Conservation (phyloP, 2,888 invertebrate species). For the Arge pagana region DNA sequence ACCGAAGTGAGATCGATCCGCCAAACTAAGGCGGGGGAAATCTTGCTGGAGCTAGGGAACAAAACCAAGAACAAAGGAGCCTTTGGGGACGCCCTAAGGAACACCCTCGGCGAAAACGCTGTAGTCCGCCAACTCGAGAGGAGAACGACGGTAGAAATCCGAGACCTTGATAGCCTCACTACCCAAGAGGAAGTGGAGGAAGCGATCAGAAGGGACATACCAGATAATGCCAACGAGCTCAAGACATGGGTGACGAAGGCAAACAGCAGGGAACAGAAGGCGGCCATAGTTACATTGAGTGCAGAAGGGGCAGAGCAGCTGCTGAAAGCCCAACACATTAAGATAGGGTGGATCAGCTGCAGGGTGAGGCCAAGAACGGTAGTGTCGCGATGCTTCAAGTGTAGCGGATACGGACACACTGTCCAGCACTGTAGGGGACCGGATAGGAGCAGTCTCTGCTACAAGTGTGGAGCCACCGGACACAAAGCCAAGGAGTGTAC, state of each 20-base stretch:
- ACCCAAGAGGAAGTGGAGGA: constrained; percentile 1
- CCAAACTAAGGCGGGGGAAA: background rate
- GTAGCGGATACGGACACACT: constrained; percentile 1
- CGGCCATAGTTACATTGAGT: constrained; percentile 1
- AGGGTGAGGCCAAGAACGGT: background rate
- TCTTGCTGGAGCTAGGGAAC: constrained; percentile 2
- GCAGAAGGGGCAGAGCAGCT: background rate
- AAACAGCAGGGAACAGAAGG: constrained; percentile 5
- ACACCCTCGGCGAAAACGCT: background rate
- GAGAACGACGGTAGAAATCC: constrained; percentile 2
- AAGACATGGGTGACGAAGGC: background rate
- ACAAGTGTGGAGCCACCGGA: constrained; percentile 2
- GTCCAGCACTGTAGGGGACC: constrained; percentile 4
- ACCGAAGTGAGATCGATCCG: constrained; percentile 1
- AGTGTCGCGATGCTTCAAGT: constrained; percentile 4
- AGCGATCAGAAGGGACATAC: background rate
- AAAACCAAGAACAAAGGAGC: constrained; percentile 5
- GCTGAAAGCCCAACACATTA: background rate
- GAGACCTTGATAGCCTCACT: background rate
- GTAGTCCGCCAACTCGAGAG: background rate
- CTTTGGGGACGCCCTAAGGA: background rate
- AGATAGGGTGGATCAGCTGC: constrained; percentile 1
- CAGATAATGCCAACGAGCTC: background rate
- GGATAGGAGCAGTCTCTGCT: constrained; percentile 1
- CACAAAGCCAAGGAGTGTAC: constrained; percentile 20